Evolutionary conservation across 2,113 vertebrate species (phyloP).

Genomic region (Hippopotamus amphibius): DNA sequence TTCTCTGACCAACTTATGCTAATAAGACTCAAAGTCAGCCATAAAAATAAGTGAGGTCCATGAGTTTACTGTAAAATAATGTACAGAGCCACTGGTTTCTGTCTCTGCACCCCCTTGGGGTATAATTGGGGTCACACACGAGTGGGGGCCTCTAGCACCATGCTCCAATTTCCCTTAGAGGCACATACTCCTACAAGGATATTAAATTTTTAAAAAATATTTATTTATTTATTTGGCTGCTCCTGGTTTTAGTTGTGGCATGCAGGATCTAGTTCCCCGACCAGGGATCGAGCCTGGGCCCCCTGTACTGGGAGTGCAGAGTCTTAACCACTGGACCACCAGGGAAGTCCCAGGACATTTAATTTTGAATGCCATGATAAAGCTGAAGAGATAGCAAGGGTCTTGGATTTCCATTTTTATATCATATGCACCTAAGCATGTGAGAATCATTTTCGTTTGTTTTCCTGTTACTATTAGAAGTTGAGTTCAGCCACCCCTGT

Average conservation of each 20-base stretch:
- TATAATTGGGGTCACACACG: neutral
- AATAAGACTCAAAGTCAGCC: neutral
- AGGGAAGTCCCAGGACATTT: neutral
- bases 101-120: neutral
- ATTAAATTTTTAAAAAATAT: no score
- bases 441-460: neutral
- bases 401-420: neutral
- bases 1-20: neutral
- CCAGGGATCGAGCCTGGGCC: no score
- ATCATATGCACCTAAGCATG: rapidly evolving
- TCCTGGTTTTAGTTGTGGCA: no score
- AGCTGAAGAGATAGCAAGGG: neutral
- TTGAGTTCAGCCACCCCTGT: neutral
- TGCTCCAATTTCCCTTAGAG: neutral
- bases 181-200: neutral
- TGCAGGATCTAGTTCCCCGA: no score
- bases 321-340: no score
- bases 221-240: no score
- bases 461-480: neutral
- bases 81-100: neutral
- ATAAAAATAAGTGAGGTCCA: neutral
- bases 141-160: neutral
- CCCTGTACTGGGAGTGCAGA: no score
- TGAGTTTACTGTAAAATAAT: neutral
- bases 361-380: neutral